Evolutionary conservation across 2,888 invertebrate genomes (phyloP), one percentile per base, ranked within the genome.

Genomic region (Thecocarcelia acutangulata): DNA sequence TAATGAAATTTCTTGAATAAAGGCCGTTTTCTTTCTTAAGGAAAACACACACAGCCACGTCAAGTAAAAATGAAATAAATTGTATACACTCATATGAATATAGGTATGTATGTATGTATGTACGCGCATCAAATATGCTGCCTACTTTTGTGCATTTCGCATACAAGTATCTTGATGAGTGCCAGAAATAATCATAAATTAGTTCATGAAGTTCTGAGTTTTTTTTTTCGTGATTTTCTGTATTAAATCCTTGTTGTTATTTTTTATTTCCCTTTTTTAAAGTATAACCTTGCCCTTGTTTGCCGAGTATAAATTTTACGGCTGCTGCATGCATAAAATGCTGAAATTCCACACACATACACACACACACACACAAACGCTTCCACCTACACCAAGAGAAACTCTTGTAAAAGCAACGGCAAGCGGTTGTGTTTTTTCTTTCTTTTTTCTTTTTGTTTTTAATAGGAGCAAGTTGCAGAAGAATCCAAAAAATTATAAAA

Each of bases 281-380:
- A 82, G 82, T 82, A 86, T 89, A 88, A 88, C 88, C 88, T 88
- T 88, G 89, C 87, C 88, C 89, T 89, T 88, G 84, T 83, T 79
- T 76, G 77, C 66, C 40, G 82, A 76, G 74, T 83, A 73, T 80
- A 87, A 81, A 87, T 87, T 87, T 88, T 86, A 89, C 88, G 85
- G 85, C 86, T 85, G 85, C 85, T 84, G 85, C 84, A 85, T 88
- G 87, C 86, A 89, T 87, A 86, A 88, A 88, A 82, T 78, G 56
- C 40, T 73, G 46, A 74, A 70, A 80, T 81, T 61, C 44, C 61
- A 28, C 19, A 28, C 48, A n/a, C 68, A 44, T 12, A 28, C 42
- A 54, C 42, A 66, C 50, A 44, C 8, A 0, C 48, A 24, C 40
- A n/a, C n/a, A n/a, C n/a, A n/a, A n/a, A n/a, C n/a, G n/a, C n/a